Evolutionary conservation across 2,113 vertebrate species (phyloP), one percentile per base, ranked within the genome.

Genomic region (Henicopernis longicauda): DNA sequence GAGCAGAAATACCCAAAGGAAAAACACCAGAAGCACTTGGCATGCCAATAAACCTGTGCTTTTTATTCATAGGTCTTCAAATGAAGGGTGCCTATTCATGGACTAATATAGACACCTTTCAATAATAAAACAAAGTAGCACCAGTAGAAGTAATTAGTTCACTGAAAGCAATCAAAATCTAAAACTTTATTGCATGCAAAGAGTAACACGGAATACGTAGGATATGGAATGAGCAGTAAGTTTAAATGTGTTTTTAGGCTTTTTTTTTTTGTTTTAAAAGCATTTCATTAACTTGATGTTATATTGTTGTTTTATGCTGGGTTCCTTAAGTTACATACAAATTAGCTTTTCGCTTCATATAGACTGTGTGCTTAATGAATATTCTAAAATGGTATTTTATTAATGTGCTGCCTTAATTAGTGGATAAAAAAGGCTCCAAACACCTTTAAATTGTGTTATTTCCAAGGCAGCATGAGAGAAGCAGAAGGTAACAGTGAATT

Each of bases 401-500:
- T 97, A 96, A 96, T 90, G 66, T 38, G 36, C 86, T 5, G 2
- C 69, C 86, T 85, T 92, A 95, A 97, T 97, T 95, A 96, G 95
- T 6, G 23, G 77, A 66, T 73, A 90, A 92, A 94, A 82, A 83
- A 87, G 36, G 61, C 82, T 85, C 89, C 70, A 67, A 96, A 76
- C 86, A 87, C 89, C 92, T 93, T 93, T 95, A 87, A 90, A 94
- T 81, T 78, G 65, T 86, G 72, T 95, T 85, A 78, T 84, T 96
- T 96, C 21, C 62, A 42, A 78, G 42, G 76, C 62, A 86, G 49
- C n/a, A 5, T 21, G 85, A 95, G 91, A 79, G 95, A 93, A 96
- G 81, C 95, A 91, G 96, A 94, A 97, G 86, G 96, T 93, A 93
- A 86, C 79, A 69, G 87, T 86, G 93, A 95, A 96, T 96, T 96